Evolutionary conservation across 2,888 invertebrate species (phyloP), one percentile per base, ranked within the genome.

Genomic region (Catotricha subobsoleta): DNA sequence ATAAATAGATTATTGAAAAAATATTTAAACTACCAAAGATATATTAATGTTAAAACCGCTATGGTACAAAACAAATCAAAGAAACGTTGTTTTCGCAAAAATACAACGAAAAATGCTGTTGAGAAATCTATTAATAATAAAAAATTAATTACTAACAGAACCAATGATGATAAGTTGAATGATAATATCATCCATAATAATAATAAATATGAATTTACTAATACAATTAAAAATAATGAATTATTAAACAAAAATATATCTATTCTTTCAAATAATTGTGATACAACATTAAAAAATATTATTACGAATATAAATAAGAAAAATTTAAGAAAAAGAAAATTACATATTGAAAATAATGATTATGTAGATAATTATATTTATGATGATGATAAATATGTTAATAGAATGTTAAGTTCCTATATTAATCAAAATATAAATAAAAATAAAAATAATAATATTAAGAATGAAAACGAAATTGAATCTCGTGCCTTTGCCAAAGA

Each of bases 1-100:
- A 59, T 56, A 41, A 58, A 59, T 49, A 56, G 57, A 27, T 50
- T 61, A 40, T 48, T 62, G 43, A 55, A 54, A 41, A 61, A 60
- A 47, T 40, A 40, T 28, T 34, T 27, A 34, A 34, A 25, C 18
- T 59, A 60, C 47, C 54, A 50, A 47, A 51, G 49, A 36, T 51
- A 52, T 40, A 47, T 48, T 10, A 38, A 50, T 6, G 19, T 21
- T 29, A 20, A 21, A 15, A 29, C n/a, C 29, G 5, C 18, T 16
- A 21, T 10, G 29, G 30, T 31, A 16, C 39, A 39, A 15, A 23
- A n/a, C n/a, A n/a, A n/a, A n/a, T n/a, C n/a, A n/a, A n/a, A n/a
- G n/a, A n/a, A n/a, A n/a, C n/a, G n/a, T n/a, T n/a, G n/a, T n/a
- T n/a, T n/a, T n/a, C n/a, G n/a, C n/a, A n/a, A n/a, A n/a, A n/a